A percentile compares a stretch with the other conserved stretches of the same genome.
These are phyloP conservation scores for Bagarius yarrelli DNA, from an alignment of 2,113 vertebrate species.

Conservation along the genomic window DNA sequence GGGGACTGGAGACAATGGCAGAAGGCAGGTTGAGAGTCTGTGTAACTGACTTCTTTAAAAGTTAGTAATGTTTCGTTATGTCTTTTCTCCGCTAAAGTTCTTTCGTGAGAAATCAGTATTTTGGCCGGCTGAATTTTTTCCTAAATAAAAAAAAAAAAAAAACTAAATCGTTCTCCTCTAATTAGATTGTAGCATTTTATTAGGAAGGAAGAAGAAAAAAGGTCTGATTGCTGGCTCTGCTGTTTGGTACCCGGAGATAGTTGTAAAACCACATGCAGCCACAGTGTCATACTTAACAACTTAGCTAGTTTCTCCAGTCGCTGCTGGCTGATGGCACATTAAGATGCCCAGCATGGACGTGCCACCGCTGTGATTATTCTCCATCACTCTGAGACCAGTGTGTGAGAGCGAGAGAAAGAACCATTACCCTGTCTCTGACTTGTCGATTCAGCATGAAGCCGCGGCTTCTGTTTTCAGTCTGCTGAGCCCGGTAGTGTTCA, in stretches of 20 bases:
- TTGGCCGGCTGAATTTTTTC: not conserved
- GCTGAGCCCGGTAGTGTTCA: slow-evolving; percentile 41
- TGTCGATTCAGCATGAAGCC: slow-evolving; percentile 37
- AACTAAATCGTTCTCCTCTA: not conserved
- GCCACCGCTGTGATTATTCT: slow-evolving; percentile 33
- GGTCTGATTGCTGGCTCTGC: not conserved
- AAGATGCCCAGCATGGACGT: slow-evolving; percentile 25
- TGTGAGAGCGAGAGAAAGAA: slow-evolving; percentile 13
- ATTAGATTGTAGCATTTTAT: not conserved
- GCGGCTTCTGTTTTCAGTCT: slow-evolving; percentile 42
- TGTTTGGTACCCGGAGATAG: not conserved
- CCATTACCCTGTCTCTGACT: slow-evolving; percentile 46
- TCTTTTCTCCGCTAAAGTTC: not conserved
- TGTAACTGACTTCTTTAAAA: not conserved
- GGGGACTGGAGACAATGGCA: slow-evolving; percentile 7
- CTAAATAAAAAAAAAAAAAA: not conserved
- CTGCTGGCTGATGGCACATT: slow-evolving; percentile 33
- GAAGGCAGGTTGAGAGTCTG: slow-evolving; percentile 2
- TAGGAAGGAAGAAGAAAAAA: not conserved
- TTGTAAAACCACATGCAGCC: slow-evolving; percentile 27
- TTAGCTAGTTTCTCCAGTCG: not conserved
- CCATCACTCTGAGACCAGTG: slow-evolving; percentile 18
- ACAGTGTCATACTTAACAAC: not conserved
- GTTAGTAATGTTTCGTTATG: not conserved
- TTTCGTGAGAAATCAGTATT: not conserved